phyloP scores from a whole-genome alignment of 2,888 invertebrate genomes.

The Microdon myrmicae region DNA sequence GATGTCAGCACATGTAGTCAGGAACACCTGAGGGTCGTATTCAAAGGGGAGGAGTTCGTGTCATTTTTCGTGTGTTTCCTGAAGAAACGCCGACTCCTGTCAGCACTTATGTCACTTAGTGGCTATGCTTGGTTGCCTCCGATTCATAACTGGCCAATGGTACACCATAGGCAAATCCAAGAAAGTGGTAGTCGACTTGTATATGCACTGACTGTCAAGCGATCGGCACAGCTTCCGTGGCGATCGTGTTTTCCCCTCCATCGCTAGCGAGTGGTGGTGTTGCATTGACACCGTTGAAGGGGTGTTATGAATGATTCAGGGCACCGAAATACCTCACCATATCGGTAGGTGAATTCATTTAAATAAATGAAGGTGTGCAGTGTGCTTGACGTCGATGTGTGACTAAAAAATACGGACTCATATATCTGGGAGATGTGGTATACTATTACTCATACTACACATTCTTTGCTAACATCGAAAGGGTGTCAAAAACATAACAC shows the following conservation, averaged over 20 bases:
- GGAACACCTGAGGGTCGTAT: constrained; percentile 35
- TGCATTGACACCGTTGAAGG: constrained; percentile 19
- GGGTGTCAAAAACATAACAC: constrained; percentile 51
- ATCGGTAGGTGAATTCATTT: constrained; percentile 45
- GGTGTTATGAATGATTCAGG: constrained; percentile 22
- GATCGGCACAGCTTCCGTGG: constrained; percentile 33
- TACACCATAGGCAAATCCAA: constrained; percentile 25
- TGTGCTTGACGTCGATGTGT: constrained; percentile 36
- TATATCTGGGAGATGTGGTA: constrained; percentile 3
- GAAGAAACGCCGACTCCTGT: neutral
- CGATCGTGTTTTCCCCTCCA: constrained; percentile 4
- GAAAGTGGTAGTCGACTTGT: constrained; percentile 44
- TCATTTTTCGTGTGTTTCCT: neutral
- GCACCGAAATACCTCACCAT: constrained; percentile 3
- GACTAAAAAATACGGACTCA: constrained; percentile 13
- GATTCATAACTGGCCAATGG: constrained; percentile 33
- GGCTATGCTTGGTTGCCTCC: constrained; percentile 21
- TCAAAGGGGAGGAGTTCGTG: neutral
- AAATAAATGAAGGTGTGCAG: constrained; percentile 49
- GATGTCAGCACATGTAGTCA: constrained; percentile 31
- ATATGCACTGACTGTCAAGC: constrained; percentile 31
- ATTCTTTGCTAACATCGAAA: constrained; percentile 31
- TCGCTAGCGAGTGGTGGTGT: no score
- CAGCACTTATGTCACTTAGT: constrained; percentile 12
- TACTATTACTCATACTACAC: constrained; percentile 1